Conservation (phyloP, 2,797 vertebrate genomes). For the Buphagus erythrorhynchus region DNA sequence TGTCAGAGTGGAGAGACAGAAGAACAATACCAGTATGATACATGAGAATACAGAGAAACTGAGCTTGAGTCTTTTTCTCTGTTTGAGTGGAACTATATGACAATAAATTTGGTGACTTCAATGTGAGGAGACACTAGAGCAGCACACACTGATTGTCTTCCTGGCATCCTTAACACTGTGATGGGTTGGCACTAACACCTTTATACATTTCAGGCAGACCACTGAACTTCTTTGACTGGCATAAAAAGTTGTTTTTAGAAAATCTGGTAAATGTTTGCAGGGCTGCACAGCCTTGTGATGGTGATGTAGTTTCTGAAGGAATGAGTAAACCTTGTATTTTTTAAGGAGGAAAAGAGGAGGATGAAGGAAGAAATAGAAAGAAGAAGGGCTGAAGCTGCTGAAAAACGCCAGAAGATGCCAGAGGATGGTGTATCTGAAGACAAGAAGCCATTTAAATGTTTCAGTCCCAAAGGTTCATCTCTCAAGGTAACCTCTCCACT, state of each 20-base stretch:
- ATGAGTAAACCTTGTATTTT: neutral
- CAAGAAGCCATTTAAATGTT: conserved; percentile 92
- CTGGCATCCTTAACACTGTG: neutral
- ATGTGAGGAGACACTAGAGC: neutral
- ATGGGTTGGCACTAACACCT: neutral
- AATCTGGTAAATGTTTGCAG: neutral
- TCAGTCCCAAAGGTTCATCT: conserved; percentile 93
- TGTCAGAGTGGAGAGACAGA: neutral
- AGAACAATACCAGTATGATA: neutral
- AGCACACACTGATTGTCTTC: neutral
- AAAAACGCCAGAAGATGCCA: conserved; percentile 92
- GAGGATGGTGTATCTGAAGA: conserved; percentile 86
- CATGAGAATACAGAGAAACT: neutral
- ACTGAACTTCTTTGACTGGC: neutral
- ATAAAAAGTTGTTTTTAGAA: neutral
- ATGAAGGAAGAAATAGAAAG: conserved; percentile 97
- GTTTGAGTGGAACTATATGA: neutral
- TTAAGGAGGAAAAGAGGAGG: conserved; percentile 94
- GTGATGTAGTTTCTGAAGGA: neutral
- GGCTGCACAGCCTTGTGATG: neutral
- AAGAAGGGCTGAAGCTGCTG: conserved; percentile 95
- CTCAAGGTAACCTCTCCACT: conserved; percentile 84
- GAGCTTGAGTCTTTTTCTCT: neutral
- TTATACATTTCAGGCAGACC: neutral
- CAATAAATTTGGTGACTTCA: neutral